Percentiles rank a stretch among this genome's conserved stretches.
These are phyloP conservation scores for Trypoxylus dichotomus DNA, from an alignment of 1,140 invertebrate species.

Conservation along the genomic window DNA sequence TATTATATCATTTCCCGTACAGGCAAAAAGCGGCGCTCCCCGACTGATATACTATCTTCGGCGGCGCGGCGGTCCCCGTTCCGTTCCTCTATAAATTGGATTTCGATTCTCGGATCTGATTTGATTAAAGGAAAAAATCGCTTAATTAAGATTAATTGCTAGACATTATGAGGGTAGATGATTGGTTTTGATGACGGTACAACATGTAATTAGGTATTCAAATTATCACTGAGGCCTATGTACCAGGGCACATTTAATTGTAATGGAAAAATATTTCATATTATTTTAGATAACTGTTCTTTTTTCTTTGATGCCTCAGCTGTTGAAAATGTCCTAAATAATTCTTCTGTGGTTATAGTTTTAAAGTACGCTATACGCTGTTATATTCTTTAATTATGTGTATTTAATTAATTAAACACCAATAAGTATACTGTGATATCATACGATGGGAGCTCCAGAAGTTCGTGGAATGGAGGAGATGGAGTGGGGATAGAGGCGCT, in stretches of 20 bases:
- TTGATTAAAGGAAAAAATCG: constrained; percentile 1
- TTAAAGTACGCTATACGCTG: no score
- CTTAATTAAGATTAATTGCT: constrained; percentile 4
- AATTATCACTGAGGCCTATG: background rate
- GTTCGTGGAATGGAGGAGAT: no score
- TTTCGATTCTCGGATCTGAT: constrained; percentile 2
- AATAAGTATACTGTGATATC: no score
- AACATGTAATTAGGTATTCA: background rate
- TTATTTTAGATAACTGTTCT: no score
- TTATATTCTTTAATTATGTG: no score
- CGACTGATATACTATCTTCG: background rate
- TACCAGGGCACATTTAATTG: no score
- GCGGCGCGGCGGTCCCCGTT: background rate
- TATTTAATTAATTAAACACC: no score
- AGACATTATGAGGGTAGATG: background rate
- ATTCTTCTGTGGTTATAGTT: no score
- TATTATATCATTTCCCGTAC: background rate
- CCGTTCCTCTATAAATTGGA: background rate
- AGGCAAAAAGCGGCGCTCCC: background rate
- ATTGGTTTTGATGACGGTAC: background rate
- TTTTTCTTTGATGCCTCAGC: no score
- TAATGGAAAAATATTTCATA: background rate
- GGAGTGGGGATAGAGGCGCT: no score
- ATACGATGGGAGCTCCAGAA: no score
- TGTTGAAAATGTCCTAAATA: no score